Base-by-base conservation (phyloP, 2,888 invertebrate species). In the Leptopilina syphax region DNA sequence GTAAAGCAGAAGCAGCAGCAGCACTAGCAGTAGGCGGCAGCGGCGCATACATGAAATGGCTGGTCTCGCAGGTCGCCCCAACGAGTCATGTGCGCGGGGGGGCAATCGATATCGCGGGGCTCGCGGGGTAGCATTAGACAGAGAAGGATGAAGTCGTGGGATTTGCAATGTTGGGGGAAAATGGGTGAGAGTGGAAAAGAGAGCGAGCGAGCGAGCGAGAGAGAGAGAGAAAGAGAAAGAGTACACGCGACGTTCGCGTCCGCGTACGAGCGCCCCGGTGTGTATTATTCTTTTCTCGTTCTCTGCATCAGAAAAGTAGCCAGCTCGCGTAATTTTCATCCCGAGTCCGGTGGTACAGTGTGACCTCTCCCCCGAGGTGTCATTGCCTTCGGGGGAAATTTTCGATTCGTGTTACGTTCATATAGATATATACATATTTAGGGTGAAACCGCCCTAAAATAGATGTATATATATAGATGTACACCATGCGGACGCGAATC, bases 301-400 rank as follows among this genome's bases (percentile, higher is more conserved):
- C 65, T 65, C 50, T 50, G 50, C 50, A 50, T 12, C 65, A 65
- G 65, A 65, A 67, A 67, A 67, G 44, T 67, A 67, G 67, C 67
- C 65, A 65, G 65, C 34, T 67, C 67, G 67, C 67, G 67, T 67
- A 67, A 67, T 67, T 67, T 67, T 47, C 67, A 47, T 67, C 47
- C 67, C 67, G 67, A 67, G 67, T 67, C 13, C 57, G 12, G 44
- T 12, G 57, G 73, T 73, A 13, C 34, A 34, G 41, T 34, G 57
- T n/a, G 57, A 70, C 73, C 57, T 73, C 70, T 73, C 57, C 57
- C 73, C 57, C 73, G 73, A 73, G 73, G 70, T 70, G 70, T 73
- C 41, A 34, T 73, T 73, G 57, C 73, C 73, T 73, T 73, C 73
- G 73, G 57, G 73, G 73, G 73, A 8, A 34, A 57, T 73, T 54